phyloP scores from a whole-genome alignment of 1,140 invertebrate genomes.

The Drosophila sulfurigaster region DNA sequence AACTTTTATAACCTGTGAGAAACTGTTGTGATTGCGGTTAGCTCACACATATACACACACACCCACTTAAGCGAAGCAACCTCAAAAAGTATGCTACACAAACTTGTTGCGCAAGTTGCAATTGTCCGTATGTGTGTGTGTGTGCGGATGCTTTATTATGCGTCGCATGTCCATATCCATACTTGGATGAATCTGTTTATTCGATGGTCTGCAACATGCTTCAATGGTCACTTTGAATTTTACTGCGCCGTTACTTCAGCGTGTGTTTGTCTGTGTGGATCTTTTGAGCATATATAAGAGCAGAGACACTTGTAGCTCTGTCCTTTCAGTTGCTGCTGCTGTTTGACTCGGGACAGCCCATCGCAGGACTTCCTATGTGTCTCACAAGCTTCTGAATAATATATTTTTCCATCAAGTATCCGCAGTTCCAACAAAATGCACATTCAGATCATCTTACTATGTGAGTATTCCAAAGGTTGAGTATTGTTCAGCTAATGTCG shows the following conservation, averaged over 20 bases:
- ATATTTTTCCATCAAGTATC: constrained; percentile 20
- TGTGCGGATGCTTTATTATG: constrained; percentile 66
- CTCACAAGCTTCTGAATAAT: constrained; percentile 41
- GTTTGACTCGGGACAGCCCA: constrained; percentile 32
- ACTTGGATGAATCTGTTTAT: constrained; percentile 52
- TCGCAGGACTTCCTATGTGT: constrained; percentile 57
- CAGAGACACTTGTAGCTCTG: constrained; percentile 1
- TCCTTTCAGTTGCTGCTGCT: constrained; percentile 67
- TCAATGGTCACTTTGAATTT: constrained; percentile 72
- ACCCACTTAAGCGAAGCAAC: background rate
- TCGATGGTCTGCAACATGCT: too few species aligned
- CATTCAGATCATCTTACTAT: constrained; percentile 62
- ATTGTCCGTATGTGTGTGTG: constrained; percentile 52
- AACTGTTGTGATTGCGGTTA: constrained; percentile 55
- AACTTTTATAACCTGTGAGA: constrained; percentile 66
- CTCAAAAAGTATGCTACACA: constrained; percentile 51
- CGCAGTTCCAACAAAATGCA: constrained; percentile 48
- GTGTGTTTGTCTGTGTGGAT: constrained; percentile 7
- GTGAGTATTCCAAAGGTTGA: constrained; percentile 34
- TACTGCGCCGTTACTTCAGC: background rate
- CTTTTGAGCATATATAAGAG: constrained; percentile 54
- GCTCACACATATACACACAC: constrained; percentile 2
- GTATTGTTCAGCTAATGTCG: background rate
- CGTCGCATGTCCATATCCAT: constrained; percentile 59
- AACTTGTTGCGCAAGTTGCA: constrained; percentile 81